Evolutionary conservation across 1,140 invertebrate species (phyloP).

Genomic region (Euwallacea fornicatus): DNA sequence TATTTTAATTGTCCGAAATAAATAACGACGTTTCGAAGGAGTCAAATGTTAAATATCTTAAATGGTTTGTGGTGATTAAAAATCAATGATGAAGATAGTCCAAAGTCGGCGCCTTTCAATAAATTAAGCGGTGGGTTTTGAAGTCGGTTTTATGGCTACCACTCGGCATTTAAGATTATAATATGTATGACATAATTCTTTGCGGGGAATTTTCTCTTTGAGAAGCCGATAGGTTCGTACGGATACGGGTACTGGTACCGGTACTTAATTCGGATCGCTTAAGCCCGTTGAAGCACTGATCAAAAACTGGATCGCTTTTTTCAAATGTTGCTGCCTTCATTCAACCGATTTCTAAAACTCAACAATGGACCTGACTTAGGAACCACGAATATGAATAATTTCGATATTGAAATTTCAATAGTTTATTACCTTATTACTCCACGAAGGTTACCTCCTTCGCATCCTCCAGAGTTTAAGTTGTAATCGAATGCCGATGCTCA

Average conservation of each 20-base stretch:
- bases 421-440: too few relatives aligned
- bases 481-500: too few relatives aligned
- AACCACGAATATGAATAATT: too few relatives aligned
- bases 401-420: too few relatives aligned
- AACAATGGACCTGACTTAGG: too few relatives aligned
- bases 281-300: too few relatives aligned
- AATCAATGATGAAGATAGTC: constrained; percentile 32
- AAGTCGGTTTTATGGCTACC: constrained; percentile 33
- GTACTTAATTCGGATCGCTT: too few relatives aligned
- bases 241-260: neutral
- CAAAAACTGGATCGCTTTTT: too few relatives aligned
- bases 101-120: constrained; percentile 29
- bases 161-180: constrained; percentile 33
- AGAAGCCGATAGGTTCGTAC: constrained; percentile 14
- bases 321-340: too few relatives aligned
- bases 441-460: too few relatives aligned
- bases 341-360: too few relatives aligned
- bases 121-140: constrained; percentile 32
- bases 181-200: constrained; percentile 35
- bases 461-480: too few relatives aligned
- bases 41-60: constrained; percentile 32
- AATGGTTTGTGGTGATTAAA: constrained; percentile 35
- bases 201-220: constrained; percentile 20
- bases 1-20: constrained; percentile 19
- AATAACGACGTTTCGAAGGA: constrained; percentile 21